These are phyloP conservation scores for Amiota communis DNA, from an alignment of 2,888 invertebrate genomes.

Conservation along the genomic window DNA sequence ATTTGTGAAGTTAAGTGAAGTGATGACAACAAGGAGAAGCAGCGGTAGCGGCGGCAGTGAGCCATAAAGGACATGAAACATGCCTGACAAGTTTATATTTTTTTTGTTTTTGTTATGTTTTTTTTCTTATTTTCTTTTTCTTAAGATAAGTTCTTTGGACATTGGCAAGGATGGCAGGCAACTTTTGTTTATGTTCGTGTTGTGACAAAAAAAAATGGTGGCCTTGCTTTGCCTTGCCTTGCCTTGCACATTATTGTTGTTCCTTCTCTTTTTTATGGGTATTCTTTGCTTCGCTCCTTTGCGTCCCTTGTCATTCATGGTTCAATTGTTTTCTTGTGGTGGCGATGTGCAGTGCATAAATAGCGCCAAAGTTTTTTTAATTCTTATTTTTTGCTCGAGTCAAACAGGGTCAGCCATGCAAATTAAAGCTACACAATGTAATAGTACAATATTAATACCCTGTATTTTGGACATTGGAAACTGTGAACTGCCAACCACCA, in stretches of 20 bases:
- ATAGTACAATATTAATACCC: background rate
- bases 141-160: slow-evolving; percentile 28
- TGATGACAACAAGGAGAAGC: background rate
- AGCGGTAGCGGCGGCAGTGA: slow-evolving; percentile 1
- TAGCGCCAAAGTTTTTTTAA: slow-evolving; percentile 37
- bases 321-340: slow-evolving; percentile 42
- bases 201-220: slow-evolving; percentile 45
- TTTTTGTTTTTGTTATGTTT: slow-evolving; percentile 40
- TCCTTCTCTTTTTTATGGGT: background rate
- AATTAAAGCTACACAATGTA: too few relatives aligned
- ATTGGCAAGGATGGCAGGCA: slow-evolving; percentile 39
- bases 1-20: slow-evolving; percentile 17
- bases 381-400: slow-evolving; percentile 9
- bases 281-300: background rate
- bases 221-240: slow-evolving; percentile 50
- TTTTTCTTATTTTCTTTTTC: slow-evolving; percentile 18
- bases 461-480: slow-evolving; percentile 2
- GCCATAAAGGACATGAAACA: background rate
- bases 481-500: background rate
- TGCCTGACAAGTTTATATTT: slow-evolving; percentile 28
- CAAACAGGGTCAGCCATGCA: too few relatives aligned
- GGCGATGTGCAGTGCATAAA: slow-evolving; percentile 48
- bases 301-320: slow-evolving; percentile 24
- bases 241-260: slow-evolving; percentile 35
- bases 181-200: background rate